Base-by-base conservation (phyloP, 2,113 vertebrate genomes). In the Oenanthe melanoleuca region DNA sequence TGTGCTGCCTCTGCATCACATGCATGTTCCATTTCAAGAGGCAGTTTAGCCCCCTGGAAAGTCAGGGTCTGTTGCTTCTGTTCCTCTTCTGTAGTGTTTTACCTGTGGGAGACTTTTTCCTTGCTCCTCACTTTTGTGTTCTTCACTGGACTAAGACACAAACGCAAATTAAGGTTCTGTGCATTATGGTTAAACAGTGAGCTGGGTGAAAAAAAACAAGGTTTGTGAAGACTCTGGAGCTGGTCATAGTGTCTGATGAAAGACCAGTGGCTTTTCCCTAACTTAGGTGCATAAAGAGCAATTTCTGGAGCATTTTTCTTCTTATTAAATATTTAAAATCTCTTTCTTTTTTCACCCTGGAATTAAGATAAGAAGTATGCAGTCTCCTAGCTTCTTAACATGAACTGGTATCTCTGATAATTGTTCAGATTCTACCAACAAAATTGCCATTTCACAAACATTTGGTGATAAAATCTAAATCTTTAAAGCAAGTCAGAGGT, bases 301-400 rank as follows among this genome's bases (percentile, higher is more conserved):
- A 33, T 70, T 94, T 82, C 81, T 91, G 45, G 37, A 94, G n/a
- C 47, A 15, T 85, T 85, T 52, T 59, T 64, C 26, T 88, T 92
- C 8, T n/a, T 64, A 72, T 55, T 85, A 89, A 91, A 82, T 77
- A 91, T 89, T 93, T 69, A 13, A 60, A 85, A 42, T 57, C 8
- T 65, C 50, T 70, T n/a, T 53, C 17, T 33, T 77, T 93, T 83
- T 92, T 34, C 26, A 42, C 53, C 14, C 45, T 77, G 45, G 55
- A 57, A 40, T 49, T 63, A 73, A 50, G 22, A n/a, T 16, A 24
- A 52, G 50, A 61, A 49, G 11, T 49, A n/a, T 61, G 17, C 12
- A 21, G 20, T 31, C 28, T 92, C 44, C 28, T 44, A 49, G 17
- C 52, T 87, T 78, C 31, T 67, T 88, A n/a, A 69, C 6, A 7